Evolutionary conservation across 2,113 vertebrate genomes (phyloP).

Genomic region (Channa maculata): DNA sequence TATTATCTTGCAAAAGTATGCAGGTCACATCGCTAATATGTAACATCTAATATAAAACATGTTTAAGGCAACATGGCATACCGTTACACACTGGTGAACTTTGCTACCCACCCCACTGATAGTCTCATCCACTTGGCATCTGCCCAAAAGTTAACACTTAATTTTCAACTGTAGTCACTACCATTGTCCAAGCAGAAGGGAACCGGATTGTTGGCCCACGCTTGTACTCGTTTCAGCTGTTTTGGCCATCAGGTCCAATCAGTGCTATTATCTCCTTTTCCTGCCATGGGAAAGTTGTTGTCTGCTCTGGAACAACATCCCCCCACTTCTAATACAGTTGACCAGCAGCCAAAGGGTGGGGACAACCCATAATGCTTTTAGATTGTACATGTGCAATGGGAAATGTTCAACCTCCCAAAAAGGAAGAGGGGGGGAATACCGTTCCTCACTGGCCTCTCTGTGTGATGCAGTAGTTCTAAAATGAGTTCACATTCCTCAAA

Average conservation of each 20-base stretch:
- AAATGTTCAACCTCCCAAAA: slow-evolving; percentile 70
- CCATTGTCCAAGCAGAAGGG: slow-evolving; percentile 64
- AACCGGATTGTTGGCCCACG: slow-evolving; percentile 35
- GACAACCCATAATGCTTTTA: slow-evolving; percentile 30
- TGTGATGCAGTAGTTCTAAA: slow-evolving; percentile 14
- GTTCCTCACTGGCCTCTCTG: slow-evolving; percentile 60
- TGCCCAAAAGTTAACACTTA: slow-evolving; percentile 28
- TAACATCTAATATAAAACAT: no score
- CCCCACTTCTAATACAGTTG: slow-evolving; percentile 25
- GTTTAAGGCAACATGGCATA: no score
- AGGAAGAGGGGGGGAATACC: slow-evolving; percentile 54
- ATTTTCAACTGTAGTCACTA: slow-evolving; percentile 28
- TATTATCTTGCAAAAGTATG: no score
- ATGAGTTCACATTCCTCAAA: slow-evolving; percentile 49
- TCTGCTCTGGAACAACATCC: slow-evolving; percentile 45
- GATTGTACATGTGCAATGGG: slow-evolving; percentile 68
- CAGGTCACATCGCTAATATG: no score
- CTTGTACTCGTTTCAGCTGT: slow-evolving; percentile 75
- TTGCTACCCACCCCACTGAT: slow-evolving; percentile 7
- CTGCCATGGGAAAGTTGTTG: slow-evolving; percentile 72
- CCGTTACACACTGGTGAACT: slow-evolving; percentile 14
- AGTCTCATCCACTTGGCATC: slow-evolving; percentile 35
- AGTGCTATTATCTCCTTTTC: slow-evolving; percentile 67
- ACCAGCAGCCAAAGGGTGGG: slow-evolving; percentile 65
- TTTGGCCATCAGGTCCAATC: slow-evolving; percentile 77